phyloP scores from a whole-genome alignment of 2,797 vertebrate species.

The Melanotaenia nigrans region DNA sequence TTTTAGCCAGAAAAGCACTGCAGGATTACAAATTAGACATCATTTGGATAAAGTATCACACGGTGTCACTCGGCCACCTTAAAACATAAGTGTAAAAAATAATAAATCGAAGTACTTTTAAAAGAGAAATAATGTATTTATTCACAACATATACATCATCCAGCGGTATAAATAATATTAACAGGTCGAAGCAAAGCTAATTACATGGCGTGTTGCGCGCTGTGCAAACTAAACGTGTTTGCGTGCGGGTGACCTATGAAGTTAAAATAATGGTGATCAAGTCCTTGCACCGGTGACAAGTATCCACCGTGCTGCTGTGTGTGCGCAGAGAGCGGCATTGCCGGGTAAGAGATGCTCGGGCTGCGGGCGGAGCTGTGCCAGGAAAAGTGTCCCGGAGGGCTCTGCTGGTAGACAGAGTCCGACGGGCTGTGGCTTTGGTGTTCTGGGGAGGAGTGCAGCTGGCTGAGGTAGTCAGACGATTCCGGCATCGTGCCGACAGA shows the following conservation, averaged over 20 bases:
- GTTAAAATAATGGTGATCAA: conserved; percentile 94
- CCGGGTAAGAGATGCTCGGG: conserved; percentile 86
- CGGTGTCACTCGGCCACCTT: not conserved
- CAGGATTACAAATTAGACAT: no score
- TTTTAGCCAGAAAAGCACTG: not conserved
- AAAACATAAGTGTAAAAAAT: conserved; percentile 2
- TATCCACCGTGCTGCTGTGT: conserved; percentile 88
- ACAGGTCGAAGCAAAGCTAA: conserved; percentile 22
- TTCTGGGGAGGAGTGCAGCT: conserved; percentile 87
- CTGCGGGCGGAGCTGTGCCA: conserved; percentile 89
- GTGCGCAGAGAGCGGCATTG: conserved; percentile 82
- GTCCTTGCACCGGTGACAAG: conserved; percentile 89
- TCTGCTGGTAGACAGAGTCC: conserved; percentile 87
- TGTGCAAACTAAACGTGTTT: conserved; percentile 89
- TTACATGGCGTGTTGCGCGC: conserved; percentile 88
- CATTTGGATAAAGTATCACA: not conserved
- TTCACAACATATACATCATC: conserved; percentile 71
- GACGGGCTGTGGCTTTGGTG: conserved; percentile 84
- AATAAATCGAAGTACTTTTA: conserved; percentile 16
- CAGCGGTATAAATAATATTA: conserved; percentile 69
- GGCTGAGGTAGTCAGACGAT: conserved; percentile 86
- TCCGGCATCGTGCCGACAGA: conserved; percentile 85
- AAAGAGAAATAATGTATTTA: conserved; percentile 68
- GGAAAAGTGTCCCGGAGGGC: conserved; percentile 85
- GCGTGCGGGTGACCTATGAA: conserved; percentile 91